A percentile compares a stretch with the other conserved stretches of the same genome.
phyloP scores from a whole-genome alignment of 2,113 vertebrate genomes.

The Zapornia atra region DNA sequence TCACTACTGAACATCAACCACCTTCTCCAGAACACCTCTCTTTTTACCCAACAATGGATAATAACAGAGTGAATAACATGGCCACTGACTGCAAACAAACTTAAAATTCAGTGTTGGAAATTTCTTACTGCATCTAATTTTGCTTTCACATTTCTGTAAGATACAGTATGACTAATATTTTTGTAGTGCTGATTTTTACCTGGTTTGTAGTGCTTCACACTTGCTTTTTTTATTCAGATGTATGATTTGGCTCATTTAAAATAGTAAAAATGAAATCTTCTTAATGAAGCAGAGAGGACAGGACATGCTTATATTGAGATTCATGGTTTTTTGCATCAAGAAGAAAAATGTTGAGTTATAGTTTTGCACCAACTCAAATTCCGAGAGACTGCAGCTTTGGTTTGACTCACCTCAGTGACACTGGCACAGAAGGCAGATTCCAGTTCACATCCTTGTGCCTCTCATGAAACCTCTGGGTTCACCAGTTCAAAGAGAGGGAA shows the following conservation, averaged over 20 bases:
- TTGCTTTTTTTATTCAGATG: neutral
- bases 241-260: neutral
- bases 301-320: neutral
- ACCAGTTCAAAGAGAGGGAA: neutral
- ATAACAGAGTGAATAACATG: neutral
- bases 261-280: neutral
- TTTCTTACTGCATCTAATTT: neutral
- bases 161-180: neutral
- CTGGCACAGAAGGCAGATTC: neutral
- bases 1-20: too few relatives aligned
- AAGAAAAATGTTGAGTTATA: neutral
- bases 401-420: neutral
- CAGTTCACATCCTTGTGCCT: neutral
- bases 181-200: neutral
- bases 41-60: neutral
- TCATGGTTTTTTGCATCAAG: neutral
- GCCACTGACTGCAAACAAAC: neutral
- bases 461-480: neutral
- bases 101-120: neutral
- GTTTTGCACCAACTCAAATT: neutral
- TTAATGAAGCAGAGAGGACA: neutral
- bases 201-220: neutral
- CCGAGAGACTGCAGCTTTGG: neutral
- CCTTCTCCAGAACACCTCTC: neutral
- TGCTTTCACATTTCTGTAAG: neutral